Base-by-base conservation (phyloP, 2,888 invertebrate species). In the Tetranychus piercei region DNA sequence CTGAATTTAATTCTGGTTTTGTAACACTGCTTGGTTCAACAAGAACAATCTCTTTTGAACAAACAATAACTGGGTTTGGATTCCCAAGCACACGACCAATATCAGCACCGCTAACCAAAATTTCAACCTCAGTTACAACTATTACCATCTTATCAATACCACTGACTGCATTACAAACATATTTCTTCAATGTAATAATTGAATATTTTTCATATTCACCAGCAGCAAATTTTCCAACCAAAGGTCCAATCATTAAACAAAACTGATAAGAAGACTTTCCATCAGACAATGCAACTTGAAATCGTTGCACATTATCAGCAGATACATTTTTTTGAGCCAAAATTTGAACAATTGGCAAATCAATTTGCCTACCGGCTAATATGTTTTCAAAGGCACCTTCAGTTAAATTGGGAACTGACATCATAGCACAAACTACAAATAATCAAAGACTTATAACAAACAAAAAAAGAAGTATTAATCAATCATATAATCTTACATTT, bases 291-390 rank as follows among this genome's bases (percentile, higher is more conserved):
- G 82, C 77, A 22, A 83, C 77, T 71, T 83, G 78, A 80, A 82
- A 83, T 75, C 83, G 78, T 73, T 82, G 82, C n/a, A 66, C 6
- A 23, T 44, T 20, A 23, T 1, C 6, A 64, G 22, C 74, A 1
- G 20, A 44, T 64, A 77, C 66, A 69, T 44, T 22, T 66, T 74
- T 75, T 81, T 81, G 82, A 81, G 85, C 85, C 78, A 92, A 83
- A 44, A 93, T 87, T 84, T 92, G 93, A 80, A 93, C 85, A 18
- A 91, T 83, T 1, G 92, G 91, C 72, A 88, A 86, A 1, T 88
- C 86, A 77, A 87, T 86, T 74, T 87, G 86, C 15, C 87, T 87
- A 6, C 91, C 91, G 79, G 85, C 86, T 88, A 92, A 89, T 44
- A 93, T 89, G 43, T 85, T 83, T 90, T 90, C 80, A 5, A 83